Evolutionary conservation across 2,113 vertebrate genomes (phyloP).

Genomic region (Hoplias malabaricus): DNA sequence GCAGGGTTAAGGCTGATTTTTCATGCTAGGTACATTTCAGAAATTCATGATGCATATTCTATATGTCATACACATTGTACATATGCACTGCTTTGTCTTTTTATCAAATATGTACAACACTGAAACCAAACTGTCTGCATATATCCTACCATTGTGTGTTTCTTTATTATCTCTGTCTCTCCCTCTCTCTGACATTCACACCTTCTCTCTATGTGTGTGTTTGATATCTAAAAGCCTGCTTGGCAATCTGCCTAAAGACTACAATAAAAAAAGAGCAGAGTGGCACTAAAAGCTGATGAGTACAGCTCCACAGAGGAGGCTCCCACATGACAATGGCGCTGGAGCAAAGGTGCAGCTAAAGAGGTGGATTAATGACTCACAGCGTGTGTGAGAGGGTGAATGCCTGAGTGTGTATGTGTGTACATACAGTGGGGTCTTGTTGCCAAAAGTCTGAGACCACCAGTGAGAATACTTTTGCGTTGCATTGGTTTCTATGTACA

Average conservation of each 20-base stretch:
- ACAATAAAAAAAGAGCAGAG: slow-evolving; percentile 68
- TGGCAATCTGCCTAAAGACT: slow-evolving; percentile 57
- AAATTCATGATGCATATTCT: too few species aligned
- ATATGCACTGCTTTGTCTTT: too few species aligned
- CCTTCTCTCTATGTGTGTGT: slow-evolving; percentile 47
- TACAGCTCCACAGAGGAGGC: slow-evolving; percentile 43
- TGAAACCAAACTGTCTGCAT: too few species aligned
- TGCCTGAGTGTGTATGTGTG: not conserved
- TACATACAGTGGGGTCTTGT: too few species aligned
- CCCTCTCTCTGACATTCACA: slow-evolving; percentile 54
- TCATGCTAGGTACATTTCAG: too few species aligned
- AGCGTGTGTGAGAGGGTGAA: not conserved
- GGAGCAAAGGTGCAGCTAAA: slow-evolving; percentile 1
- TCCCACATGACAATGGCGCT: slow-evolving; percentile 6
- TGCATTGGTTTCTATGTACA: too few species aligned
- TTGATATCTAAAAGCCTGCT: slow-evolving; percentile 65
- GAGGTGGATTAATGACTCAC: slow-evolving; percentile 24
- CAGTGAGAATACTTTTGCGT: too few species aligned
- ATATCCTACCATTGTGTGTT: not conserved
- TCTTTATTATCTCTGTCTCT: not conserved
- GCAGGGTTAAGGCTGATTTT: too few species aligned
- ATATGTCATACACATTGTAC: too few species aligned
- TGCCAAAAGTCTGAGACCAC: too few species aligned
- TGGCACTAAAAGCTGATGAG: slow-evolving; percentile 63
- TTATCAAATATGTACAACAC: not conserved